Evolutionary conservation across 2,888 invertebrate genomes (phyloP), one percentile per base, ranked within the genome.

Genomic region (Alcis repandata): DNA sequence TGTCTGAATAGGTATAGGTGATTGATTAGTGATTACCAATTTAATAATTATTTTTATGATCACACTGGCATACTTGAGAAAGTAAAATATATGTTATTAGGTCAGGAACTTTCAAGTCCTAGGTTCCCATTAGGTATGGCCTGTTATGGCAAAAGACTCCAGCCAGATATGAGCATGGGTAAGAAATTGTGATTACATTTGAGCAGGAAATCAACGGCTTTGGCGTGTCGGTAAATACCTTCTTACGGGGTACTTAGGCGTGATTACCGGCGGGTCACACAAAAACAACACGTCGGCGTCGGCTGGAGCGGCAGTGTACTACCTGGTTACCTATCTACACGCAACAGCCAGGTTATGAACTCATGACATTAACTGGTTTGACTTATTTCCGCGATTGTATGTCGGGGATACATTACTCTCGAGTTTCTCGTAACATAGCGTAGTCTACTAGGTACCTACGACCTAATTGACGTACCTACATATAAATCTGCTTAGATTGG

Each of bases 251-350:
- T 40, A 58, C 49, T 41, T 41, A 52, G 19, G 38, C 36, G 46
- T 60, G 46, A 61, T 52, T 63, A 52, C 63, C 10, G 64, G 66
- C 69, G 59, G 49, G 70, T 67, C 65, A 69, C 66, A 60, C 70
- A 63, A 73, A 68, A 69, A 70, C 70, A 57, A 64, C 69, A 69
- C 32, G 45, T 49, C 54, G 17, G 22, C 32, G 45, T 49, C 54
- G 17, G 22, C 8, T 59, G 36, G 9, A 41, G 48, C 11, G 11
- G 19, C 15, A 41, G 36, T 11, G 8, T 13, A 45, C 43, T 59
- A 43, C 59, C 53, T 48, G 51, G 22, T 43, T 36, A 54, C 59
- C 54, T 45, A 45, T 53, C 59, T 32, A 36, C 52, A 65, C 56
- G 64, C 51, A 65, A 65, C 59, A 46, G 3, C 51, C 49, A 22